A percentile compares a stretch with the other conserved stretches of the same genome.
Conservation (phyloP, 1,140 invertebrate genomes). For the Phocides pigmalion region DNA sequence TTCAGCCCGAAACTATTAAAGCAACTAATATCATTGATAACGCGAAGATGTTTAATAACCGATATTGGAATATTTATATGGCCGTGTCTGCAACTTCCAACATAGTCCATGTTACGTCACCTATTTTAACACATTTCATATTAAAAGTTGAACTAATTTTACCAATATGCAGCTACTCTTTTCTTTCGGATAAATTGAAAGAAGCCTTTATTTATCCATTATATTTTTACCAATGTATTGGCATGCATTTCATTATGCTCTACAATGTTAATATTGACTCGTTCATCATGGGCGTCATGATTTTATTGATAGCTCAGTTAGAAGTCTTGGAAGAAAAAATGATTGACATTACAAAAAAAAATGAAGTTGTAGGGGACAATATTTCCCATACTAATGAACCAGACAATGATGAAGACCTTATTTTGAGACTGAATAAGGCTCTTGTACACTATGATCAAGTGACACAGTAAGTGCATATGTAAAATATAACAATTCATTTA, state of each 20-base stretch:
- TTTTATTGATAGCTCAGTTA: conserved; percentile 60
- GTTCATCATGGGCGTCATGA: conserved; percentile 62
- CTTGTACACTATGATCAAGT: conserved; percentile 57
- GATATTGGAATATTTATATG: conserved; percentile 59
- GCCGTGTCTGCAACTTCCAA: conserved; percentile 50
- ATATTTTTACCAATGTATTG: conserved; percentile 63
- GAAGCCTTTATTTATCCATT: conserved; percentile 51
- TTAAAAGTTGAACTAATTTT: conserved; percentile 44
- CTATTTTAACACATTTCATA: conserved; percentile 54
- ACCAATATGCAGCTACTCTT: conserved; percentile 57
- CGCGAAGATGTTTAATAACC: conserved; percentile 57
- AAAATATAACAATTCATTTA: too few species aligned
- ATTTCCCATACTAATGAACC: too few species aligned
- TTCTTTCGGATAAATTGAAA: conserved; percentile 50
- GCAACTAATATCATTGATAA: conserved; percentile 46
- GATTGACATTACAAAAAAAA: conserved; percentile 38
- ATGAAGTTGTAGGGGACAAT: not conserved
- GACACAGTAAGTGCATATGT: conserved; percentile 46
- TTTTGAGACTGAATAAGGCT: conserved; percentile 49
- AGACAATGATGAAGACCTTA: conserved; percentile 7
- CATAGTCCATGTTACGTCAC: conserved; percentile 48
- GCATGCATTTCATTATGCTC: conserved; percentile 59
- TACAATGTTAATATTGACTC: conserved; percentile 60
- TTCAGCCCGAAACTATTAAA: conserved; percentile 50
- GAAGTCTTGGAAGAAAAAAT: conserved; percentile 60